Evolutionary conservation across 2,888 invertebrate species (phyloP), one percentile per base, ranked within the genome.

Genomic region (Periphyllus acericola): DNA sequence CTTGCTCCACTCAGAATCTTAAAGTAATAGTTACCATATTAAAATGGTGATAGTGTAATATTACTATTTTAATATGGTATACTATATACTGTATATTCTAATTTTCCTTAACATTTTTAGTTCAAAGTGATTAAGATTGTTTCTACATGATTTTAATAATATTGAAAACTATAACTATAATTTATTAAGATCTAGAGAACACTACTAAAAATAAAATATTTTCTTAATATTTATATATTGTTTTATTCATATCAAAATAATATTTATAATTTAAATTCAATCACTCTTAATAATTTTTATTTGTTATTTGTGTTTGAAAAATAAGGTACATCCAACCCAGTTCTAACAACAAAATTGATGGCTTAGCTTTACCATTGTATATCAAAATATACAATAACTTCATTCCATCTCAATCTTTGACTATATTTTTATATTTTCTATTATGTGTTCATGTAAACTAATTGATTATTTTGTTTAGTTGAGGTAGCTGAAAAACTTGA

Each of bases 381-480:
- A 76, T 76, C 25, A 76, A 76, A 76, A 8, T 52, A 46, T 17
- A 76, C 25, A 85, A 78, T 68, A 21, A 76, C 9, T 46, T 25
- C 32, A 84, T 19, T 60, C 36, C 29, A n/a, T 75, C 29, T 75
- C 21, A 55, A 34, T 74, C 14, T 83, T 83, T 66, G 29, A 75
- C 40, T 34, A n/a, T 5, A 34, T 21, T 29, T 5, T 46, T 72
- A 72, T 8, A 72, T 74, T 52, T 52, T 32, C 4, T 25, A 17
- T 32, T 29, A 29, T 74, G 21, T 46, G 14, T 46, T 46, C 36
- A 74, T 36, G 9, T 82, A 34, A 83, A 72, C 34, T 34, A 52
- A 32, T 17, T n/a, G 8, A 46, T 21, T 14, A 60, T 19, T 25
- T 75, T 87, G 74, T 87, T 74, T 81, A 81, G 74, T 81, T 21